Base-by-base conservation (phyloP, 2,888 invertebrate species). In the Conops quadrifasciatus region DNA sequence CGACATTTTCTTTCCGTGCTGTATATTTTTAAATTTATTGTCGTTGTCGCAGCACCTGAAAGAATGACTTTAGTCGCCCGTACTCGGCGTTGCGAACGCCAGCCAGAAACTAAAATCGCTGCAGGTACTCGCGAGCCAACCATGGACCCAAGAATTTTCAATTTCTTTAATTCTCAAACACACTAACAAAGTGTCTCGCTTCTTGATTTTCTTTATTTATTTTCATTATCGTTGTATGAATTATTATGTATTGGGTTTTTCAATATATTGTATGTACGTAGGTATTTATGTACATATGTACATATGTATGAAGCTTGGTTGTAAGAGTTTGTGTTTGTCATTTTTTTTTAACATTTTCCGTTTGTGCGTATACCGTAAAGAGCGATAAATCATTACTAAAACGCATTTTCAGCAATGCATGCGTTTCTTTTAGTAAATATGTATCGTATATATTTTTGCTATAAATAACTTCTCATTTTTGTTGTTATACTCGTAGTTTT, bases 61-160 rank as follows among this genome's bases (percentile, higher is more conserved):
- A 36, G 36, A 36, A 36, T 36, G 24, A 58, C 7, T 58, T 58
- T 26, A 24, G 21, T 58, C 58, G 24, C 58, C 15, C 15, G 56
- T 26, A 51, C 67, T 67, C 43, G 58, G 53, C 66, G 70, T 5
- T 51, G 47, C 60, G 30, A 73, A 47, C 69, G 60, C 60, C 70
- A 72, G 68, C 71, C 70, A 71, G 49, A 66, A 66, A 74, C 73
- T 72, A 49, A 45, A 45, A 47, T 67, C 36, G 36, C 67, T 59
- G 53, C 63, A 67, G 71, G 67, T 71, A 67, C 24, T 36, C 53
- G 63, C 30, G 51, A 63, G 53, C 53, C 60, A 49, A 24, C 60
- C 43, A 67, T 53, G 62, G 43, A 53, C 62, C n/a, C 21, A 53
- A 62, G 9, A 64, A 36, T 56, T 56, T 62, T 36, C 13, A 68